A percentile compares a stretch with the other conserved stretches of the same genome.
phyloP scores from a whole-genome alignment of 2,113 vertebrate genomes.

The Hassar affinis region DNA sequence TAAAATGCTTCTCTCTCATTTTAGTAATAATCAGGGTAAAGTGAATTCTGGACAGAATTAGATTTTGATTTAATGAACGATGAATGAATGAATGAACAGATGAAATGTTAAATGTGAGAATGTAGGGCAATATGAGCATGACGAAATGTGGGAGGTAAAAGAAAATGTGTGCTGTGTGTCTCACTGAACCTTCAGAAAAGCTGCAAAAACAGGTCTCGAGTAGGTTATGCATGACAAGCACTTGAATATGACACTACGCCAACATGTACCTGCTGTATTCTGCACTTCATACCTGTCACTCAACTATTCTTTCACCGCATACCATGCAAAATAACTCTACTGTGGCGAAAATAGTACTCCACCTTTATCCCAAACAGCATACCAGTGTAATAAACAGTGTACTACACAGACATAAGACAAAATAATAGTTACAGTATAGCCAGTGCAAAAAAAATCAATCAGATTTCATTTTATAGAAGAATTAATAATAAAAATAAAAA shows the following conservation, averaged over 20 bases:
- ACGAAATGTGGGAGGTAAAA: neutral
- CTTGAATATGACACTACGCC: slow-evolving; percentile 36
- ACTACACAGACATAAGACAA: neutral
- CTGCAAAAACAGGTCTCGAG: slow-evolving; percentile 36
- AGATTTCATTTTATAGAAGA: neutral
- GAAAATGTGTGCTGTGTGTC: neutral
- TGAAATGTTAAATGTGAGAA: neutral
- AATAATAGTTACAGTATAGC: neutral
- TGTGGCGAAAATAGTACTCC: neutral
- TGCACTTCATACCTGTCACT: slow-evolving; percentile 35
- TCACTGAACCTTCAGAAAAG: slow-evolving; percentile 1
- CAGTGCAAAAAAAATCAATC: neutral
- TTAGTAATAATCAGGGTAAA: neutral
- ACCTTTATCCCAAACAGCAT: neutral
- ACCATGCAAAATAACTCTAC: neutral
- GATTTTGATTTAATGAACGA: neutral
- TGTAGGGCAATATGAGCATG: neutral
- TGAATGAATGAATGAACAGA: neutral
- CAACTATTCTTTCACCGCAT: slow-evolving; percentile 11
- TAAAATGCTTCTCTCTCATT: neutral
- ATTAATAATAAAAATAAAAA: neutral
- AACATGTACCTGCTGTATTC: slow-evolving; percentile 45
- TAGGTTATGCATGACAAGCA: slow-evolving; percentile 54
- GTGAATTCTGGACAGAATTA: neutral
- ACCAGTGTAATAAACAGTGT: neutral